Evolutionary conservation across 2,797 vertebrate genomes (phyloP).

Genomic region (Carcharodon carcharias): DNA sequence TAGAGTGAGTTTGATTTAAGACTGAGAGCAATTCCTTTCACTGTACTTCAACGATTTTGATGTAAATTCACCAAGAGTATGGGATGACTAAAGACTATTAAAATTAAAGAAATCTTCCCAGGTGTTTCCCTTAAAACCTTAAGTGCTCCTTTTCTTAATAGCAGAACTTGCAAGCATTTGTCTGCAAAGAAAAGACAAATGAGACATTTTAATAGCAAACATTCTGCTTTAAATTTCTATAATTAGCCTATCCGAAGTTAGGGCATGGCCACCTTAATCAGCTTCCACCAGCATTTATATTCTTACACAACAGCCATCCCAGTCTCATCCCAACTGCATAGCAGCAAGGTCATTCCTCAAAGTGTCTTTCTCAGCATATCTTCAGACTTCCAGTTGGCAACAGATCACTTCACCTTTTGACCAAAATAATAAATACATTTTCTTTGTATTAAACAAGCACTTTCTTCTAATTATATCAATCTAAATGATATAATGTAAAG

Average conservation of each 20-base stretch:
- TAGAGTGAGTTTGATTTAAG: neutral
- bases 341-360: constrained; percentile 13
- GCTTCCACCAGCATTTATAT: constrained; percentile 28
- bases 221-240: neutral
- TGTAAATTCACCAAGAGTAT: neutral
- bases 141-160: neutral
- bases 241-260: constrained; percentile 1
- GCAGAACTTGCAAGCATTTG: neutral
- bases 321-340: constrained; percentile 10
- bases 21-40: neutral
- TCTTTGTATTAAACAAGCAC: neutral
- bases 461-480: no score
- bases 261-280: constrained; percentile 6
- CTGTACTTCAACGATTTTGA: neutral
- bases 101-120: neutral
- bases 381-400: neutral
- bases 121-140: neutral
- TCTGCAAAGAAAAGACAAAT: neutral
- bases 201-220: neutral
- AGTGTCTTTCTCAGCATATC: neutral
- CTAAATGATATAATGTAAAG: neutral
- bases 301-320: neutral
- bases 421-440: no score
- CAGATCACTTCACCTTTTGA: neutral
- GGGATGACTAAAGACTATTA: neutral